phyloP scores from a whole-genome alignment of 2,888 invertebrate species.

The Adela reaumurella region DNA sequence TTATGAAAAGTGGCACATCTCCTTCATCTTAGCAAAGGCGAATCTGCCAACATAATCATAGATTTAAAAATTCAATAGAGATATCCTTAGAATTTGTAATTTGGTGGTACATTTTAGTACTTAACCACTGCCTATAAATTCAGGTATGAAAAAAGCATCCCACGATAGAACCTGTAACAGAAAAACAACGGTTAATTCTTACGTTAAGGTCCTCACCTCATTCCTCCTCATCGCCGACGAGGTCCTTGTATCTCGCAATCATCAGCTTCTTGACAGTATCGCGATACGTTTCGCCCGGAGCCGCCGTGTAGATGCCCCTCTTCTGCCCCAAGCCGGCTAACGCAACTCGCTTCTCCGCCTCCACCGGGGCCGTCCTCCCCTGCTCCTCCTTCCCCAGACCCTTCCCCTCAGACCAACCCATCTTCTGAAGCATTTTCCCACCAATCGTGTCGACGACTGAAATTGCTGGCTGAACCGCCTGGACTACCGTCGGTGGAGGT shows the following conservation, averaged over 20 bases:
- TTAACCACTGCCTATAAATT: too few relatives aligned
- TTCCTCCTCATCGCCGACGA: constrained; percentile 60
- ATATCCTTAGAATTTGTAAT: too few relatives aligned
- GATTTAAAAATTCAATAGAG: too few relatives aligned
- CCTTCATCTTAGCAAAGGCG: too few relatives aligned
- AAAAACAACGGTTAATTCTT: neutral
- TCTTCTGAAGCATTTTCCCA: constrained; percentile 91
- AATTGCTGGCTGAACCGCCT: constrained; percentile 52
- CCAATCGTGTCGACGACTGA: constrained; percentile 89
- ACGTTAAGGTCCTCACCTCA: constrained; percentile 31
- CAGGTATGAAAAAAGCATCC: too few relatives aligned
- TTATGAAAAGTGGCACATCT: too few relatives aligned
- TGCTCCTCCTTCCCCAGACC: constrained; percentile 93
- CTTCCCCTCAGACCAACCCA: constrained; percentile 99
- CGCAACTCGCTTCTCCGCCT: constrained; percentile 65
- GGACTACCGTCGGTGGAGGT: constrained; percentile 54
- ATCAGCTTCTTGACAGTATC: constrained; percentile 88
- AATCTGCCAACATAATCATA: too few relatives aligned
- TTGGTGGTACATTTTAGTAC: too few relatives aligned
- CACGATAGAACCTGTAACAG: neutral
- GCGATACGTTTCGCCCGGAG: constrained; percentile 82
- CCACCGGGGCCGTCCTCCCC: constrained; percentile 89
- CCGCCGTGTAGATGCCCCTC: constrained; percentile 70
- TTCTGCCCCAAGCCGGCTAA: constrained; percentile 87
- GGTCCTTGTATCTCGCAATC: constrained; percentile 82